Percentiles rank a stretch among this genome's conserved stretches.
These are phyloP conservation scores for Sarcoramphus papa DNA, from an alignment of 2,797 vertebrate species.

Conservation along the genomic window DNA sequence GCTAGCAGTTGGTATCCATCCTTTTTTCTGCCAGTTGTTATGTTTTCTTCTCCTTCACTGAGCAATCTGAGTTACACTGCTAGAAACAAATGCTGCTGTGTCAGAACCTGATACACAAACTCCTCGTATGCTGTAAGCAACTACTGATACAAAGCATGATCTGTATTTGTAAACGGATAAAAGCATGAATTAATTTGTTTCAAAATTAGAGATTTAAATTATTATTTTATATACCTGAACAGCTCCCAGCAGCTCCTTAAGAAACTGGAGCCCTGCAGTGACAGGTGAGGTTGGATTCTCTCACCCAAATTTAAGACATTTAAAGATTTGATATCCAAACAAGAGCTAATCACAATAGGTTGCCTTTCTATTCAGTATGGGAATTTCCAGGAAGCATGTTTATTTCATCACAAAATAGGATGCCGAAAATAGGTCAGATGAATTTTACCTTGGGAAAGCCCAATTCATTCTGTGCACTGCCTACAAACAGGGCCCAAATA, in stretches of 20 bases:
- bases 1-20: background rate
- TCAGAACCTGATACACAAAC: background rate
- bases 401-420: background rate
- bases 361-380: background rate
- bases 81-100: background rate
- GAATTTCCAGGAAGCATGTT: background rate
- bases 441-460: background rate
- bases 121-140: rapidly evolving
- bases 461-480: background rate
- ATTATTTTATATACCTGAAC: background rate
- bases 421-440: background rate
- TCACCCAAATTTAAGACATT: background rate
- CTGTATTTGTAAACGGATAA: background rate
- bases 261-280: background rate
- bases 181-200: background rate
- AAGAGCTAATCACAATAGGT: background rate
- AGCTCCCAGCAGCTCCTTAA: background rate
- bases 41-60: background rate
- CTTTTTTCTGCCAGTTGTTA: background rate
- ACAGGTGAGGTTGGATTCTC: background rate
- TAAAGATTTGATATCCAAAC: background rate
- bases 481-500: background rate
- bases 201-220: background rate
- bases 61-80: background rate
- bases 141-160: background rate